Evolutionary conservation across 2,797 vertebrate species (phyloP).

Genomic region (Gila robusta): DNA sequence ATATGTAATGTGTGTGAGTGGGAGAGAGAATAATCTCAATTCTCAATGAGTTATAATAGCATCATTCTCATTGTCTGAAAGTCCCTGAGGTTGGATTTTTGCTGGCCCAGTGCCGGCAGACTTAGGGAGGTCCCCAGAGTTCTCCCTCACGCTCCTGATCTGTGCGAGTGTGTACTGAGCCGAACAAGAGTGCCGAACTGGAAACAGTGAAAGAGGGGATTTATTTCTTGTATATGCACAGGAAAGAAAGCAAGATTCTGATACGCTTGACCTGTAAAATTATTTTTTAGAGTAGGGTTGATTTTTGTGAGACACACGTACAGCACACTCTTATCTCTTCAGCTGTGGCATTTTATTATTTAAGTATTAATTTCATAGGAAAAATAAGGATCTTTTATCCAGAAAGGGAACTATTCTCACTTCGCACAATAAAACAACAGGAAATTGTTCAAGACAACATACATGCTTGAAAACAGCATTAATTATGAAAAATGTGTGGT

Average conservation of each 20-base stretch:
- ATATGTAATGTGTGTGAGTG: not conserved
- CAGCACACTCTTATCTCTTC: not conserved
- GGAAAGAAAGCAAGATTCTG: conserved; percentile 18
- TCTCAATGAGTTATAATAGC: conserved; percentile 48
- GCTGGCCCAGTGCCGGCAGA: conserved; percentile 67
- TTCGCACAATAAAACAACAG: not conserved
- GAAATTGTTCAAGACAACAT: not conserved
- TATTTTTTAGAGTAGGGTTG: not conserved
- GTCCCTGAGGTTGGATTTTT: conserved; percentile 65
- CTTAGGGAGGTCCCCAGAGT: conserved; percentile 72
- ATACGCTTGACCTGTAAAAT: not conserved
- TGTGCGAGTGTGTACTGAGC: conserved; percentile 57
- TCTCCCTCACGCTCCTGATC: conserved; percentile 68
- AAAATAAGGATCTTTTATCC: not conserved
- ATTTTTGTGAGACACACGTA: not conserved
- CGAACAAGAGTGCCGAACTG: not conserved
- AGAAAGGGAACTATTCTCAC: not conserved
- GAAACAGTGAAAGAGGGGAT: conserved; percentile 17
- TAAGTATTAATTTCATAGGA: not conserved
- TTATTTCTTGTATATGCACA: conserved; percentile 1
- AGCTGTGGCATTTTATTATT: not conserved
- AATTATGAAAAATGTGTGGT: conserved; percentile 31
- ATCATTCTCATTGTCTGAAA: conserved; percentile 63
- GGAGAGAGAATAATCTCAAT: conserved; percentile 26
- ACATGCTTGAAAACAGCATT: conserved; percentile 20